These are phyloP conservation scores for Morpho deidamia DNA, from an alignment of 2,888 invertebrate species.

Conservation along the genomic window DNA sequence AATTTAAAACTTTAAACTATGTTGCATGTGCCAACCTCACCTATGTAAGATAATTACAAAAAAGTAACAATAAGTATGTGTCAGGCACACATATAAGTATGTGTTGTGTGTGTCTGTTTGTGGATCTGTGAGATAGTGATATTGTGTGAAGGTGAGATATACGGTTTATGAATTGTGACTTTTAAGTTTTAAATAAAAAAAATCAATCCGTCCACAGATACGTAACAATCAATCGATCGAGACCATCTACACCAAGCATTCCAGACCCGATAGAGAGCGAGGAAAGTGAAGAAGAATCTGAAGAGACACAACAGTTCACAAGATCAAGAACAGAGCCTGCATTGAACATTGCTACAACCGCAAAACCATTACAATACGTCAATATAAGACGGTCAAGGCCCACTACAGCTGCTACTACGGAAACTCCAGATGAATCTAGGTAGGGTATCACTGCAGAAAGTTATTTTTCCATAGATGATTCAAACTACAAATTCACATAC, in stretches of 20 bases:
- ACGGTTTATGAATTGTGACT: too few species aligned
- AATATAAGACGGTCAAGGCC: conserved; percentile 83
- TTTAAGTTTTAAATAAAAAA: neutral
- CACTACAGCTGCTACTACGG: conserved; percentile 47
- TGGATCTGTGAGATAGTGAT: too few species aligned
- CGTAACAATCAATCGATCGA: conserved; percentile 80
- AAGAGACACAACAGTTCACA: conserved; percentile 30
- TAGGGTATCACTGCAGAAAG: neutral
- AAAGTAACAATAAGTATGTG: too few species aligned
- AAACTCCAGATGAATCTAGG: conserved; percentile 52
- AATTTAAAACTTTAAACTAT: neutral
- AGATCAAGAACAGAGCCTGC: conserved; percentile 37
- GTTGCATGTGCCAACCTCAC: too few species aligned
- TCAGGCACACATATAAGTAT: too few species aligned
- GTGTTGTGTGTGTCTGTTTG: too few species aligned
- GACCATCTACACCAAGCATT: conserved; percentile 62
- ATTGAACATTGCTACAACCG: conserved; percentile 43
- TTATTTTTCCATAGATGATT: too few species aligned
- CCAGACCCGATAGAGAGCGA: conserved; percentile 40
- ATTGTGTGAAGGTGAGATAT: too few species aligned
- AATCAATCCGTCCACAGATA: conserved; percentile 53
- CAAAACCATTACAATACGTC: conserved; percentile 80
- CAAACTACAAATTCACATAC: too few species aligned
- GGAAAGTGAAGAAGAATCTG: conserved; percentile 41
- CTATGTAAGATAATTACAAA: too few species aligned